Percentiles rank a stretch among this genome's conserved stretches.
These are phyloP conservation scores for Actenoides lindsayi DNA, from an alignment of 2,113 vertebrate genomes.

Conservation along the genomic window DNA sequence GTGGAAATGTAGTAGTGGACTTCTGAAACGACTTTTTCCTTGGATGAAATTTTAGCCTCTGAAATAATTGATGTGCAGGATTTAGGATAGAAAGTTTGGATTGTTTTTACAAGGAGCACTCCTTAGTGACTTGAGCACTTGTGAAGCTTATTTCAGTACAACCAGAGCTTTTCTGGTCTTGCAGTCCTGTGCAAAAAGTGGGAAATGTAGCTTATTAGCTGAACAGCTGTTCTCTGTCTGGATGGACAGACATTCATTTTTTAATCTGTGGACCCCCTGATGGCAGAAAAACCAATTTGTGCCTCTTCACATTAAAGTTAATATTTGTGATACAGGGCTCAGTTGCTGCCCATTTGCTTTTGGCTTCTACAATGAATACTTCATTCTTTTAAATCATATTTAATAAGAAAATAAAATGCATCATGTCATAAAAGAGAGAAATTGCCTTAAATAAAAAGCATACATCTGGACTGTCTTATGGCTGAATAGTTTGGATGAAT, in stretches of 20 bases:
- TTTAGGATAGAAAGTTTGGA: background rate
- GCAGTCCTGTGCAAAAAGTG: slow-evolving; percentile 7
- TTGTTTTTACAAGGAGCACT: background rate
- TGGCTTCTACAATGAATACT: slow-evolving; percentile 41
- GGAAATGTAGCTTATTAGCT: slow-evolving; percentile 48
- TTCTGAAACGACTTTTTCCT: background rate
- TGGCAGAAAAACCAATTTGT: slow-evolving; percentile 71
- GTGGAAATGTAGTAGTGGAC: background rate
- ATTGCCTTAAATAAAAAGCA: slow-evolving; percentile 57
- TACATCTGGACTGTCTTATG: slow-evolving; percentile 12
- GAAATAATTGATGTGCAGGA: background rate
- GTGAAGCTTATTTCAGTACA: background rate
- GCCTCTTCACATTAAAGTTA: slow-evolving; percentile 75
- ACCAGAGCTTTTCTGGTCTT: background rate
- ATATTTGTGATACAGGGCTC: slow-evolving; percentile 58
- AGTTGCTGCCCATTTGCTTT: slow-evolving; percentile 52
- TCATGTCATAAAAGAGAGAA: slow-evolving; percentile 51
- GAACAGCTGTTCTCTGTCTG: slow-evolving; percentile 76
- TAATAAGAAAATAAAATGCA: slow-evolving; percentile 68
- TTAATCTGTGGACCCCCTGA: slow-evolving; percentile 66
- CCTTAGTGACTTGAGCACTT: background rate
- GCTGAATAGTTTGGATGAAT: slow-evolving; percentile 48
- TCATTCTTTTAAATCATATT: slow-evolving; percentile 62
- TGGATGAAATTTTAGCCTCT: background rate
- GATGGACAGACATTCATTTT: slow-evolving; percentile 73